phyloP scores from a whole-genome alignment of 2,797 vertebrate species.

The Enoplosus armatus region DNA sequence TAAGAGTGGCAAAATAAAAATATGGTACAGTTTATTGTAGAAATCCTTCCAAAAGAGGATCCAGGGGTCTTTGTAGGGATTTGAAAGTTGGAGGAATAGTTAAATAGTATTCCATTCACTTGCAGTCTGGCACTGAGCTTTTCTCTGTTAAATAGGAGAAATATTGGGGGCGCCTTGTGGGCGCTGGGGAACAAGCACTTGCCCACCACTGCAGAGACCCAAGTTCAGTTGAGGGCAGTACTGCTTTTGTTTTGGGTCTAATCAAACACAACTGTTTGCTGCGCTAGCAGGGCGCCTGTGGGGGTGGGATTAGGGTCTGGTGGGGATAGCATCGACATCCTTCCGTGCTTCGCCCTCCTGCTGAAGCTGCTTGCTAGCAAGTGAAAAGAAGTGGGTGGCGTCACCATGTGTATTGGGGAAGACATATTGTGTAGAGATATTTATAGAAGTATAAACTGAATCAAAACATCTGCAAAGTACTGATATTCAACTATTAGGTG shows the following conservation, averaged over 20 bases:
- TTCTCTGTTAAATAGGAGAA: slow-evolving; percentile 29
- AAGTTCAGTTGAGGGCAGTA: slow-evolving; percentile 39
- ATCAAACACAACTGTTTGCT: slow-evolving; percentile 52
- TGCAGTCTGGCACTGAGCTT: slow-evolving; percentile 13
- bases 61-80: slow-evolving; percentile 44
- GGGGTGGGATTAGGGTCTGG: slow-evolving; percentile 11
- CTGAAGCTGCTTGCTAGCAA: slow-evolving; percentile 4
- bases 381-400: slow-evolving; percentile 4
- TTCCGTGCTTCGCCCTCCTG: background rate
- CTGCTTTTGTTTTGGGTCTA: slow-evolving; percentile 49
- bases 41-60: slow-evolving; percentile 47
- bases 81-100: slow-evolving; percentile 17
- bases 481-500: background rate
- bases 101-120: slow-evolving; percentile 33
- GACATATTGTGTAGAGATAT: background rate
- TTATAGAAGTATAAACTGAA: background rate
- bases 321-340: slow-evolving; percentile 2
- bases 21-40: slow-evolving; percentile 44
- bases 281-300: background rate
- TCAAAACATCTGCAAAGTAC: background rate
- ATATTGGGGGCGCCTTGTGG: slow-evolving; percentile 3
- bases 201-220: slow-evolving; percentile 17
- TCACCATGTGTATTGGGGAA: background rate
- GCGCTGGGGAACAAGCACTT: background rate
- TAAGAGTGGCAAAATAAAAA: slow-evolving; percentile 47